Evolutionary conservation across 1,140 invertebrate species (phyloP).

Genomic region (Procambarus virginalis): DNA sequence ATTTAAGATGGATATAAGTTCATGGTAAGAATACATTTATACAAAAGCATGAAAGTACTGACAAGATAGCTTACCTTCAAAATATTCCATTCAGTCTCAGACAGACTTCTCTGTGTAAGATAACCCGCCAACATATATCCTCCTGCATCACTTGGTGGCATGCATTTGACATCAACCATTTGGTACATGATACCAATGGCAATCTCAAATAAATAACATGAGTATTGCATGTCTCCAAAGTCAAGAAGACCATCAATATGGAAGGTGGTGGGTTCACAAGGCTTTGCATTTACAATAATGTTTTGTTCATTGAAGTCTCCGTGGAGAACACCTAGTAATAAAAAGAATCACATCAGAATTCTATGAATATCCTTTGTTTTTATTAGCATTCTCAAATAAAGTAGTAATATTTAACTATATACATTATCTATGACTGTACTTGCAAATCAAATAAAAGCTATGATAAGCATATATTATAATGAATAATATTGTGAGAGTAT

Average conservation of each 20-base stretch:
- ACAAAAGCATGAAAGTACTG: background rate
- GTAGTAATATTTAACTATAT: too few relatives aligned
- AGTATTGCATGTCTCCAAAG: constrained; percentile 86
- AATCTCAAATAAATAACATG: constrained; percentile 86
- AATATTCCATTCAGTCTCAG: constrained; percentile 78
- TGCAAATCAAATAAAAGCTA: too few relatives aligned
- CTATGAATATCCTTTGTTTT: background rate
- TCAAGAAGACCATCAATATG: constrained; percentile 82
- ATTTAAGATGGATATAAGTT: too few relatives aligned
- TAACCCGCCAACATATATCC: constrained; percentile 87
- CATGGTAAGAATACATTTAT: background rate
- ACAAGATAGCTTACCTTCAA: constrained; percentile 50
- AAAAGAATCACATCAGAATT: background rate
- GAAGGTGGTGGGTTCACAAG: constrained; percentile 67
- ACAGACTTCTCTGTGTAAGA: constrained; percentile 77
- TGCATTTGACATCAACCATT: constrained; percentile 80
- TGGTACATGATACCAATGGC: constrained; percentile 88
- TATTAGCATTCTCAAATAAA: too few relatives aligned
- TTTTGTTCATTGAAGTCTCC: constrained; percentile 95
- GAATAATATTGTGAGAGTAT: too few relatives aligned
- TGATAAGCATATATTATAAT: too few relatives aligned
- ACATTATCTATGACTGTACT: too few relatives aligned
- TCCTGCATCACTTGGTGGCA: constrained; percentile 78
- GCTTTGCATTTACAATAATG: constrained; percentile 78
- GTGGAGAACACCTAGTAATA: constrained; percentile 82